Evolutionary conservation across 2,797 vertebrate species (phyloP), one percentile per base, ranked within the genome.

Genomic region (Borostomias antarcticus): DNA sequence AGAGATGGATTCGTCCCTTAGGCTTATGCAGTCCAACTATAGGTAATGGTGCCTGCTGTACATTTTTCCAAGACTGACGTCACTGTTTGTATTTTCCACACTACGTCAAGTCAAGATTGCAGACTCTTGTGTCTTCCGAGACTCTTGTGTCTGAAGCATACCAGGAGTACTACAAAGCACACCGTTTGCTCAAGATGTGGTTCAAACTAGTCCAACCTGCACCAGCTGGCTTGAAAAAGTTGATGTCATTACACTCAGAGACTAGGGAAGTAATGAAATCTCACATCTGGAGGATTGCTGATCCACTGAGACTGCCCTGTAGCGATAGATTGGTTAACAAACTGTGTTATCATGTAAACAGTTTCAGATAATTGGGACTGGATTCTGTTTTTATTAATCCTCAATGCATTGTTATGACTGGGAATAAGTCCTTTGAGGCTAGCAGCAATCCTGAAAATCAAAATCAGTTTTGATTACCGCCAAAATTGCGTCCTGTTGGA

Each of bases 391-490:
- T 83, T 80, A 83, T 87, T 70, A 75, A 78, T 74, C 86, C 75
- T 80, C 2, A 28, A 76, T 13, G 78, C 59, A 56, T 70, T 47
- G 74, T 84, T 82, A 1, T 66, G 40, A 26, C 71, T 28, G 69
- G 73, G 77, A 83, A 70, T 28, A 13, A 62, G 58, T 79, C n/a
- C 77, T 53, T 67, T 37, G 66, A 70, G 79, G 74, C 15, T 9
- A 47, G 25, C 57, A 71, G 62, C 72, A 30, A 33, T 17, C 63
- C 9, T 68, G 84, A 85, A 85, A 89, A 84, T 63, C 58, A 81
- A 87, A 87, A 86, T 85, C 48, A 66, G 83, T 87, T 88, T 79
- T 87, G 81, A 87, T 82, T 80, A 84, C 88, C 81, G 75, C 85
- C 85, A 86, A 89, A 89, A n/a, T n/a, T 86, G 82, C 33, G 37